Base-by-base conservation (phyloP, 2,113 vertebrate genomes). In the Alexandromys fortis region DNA sequence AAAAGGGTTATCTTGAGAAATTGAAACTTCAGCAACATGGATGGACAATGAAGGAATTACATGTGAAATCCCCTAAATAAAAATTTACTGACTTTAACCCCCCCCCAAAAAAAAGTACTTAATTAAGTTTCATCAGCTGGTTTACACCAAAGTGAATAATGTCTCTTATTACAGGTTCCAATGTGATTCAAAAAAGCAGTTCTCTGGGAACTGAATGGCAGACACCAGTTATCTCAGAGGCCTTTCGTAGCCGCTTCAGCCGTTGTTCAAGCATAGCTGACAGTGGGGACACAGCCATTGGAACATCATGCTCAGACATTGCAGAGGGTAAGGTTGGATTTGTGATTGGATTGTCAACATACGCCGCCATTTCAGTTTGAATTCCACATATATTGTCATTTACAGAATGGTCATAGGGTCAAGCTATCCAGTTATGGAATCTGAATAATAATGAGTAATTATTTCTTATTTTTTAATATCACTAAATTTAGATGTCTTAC, bases 191-290 rank as follows among this genome's bases (percentile, higher is more conserved):
- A 86, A 98, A 96, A 88, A 95, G 92, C 79, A 22, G 45, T 98
- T 98, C 97, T 87, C 77, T 98, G 98, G 99, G 96, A 95, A 98
- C 98, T 87, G 99, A 99, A 96, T 99, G 99, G 99, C 99, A 99
- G 97, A 99, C 99, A 0, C 99, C 99, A 2, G 97, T 98, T 96
- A 96, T 99, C 95, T 99, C 99, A 0, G 98, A 98, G 93, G 99
- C 98, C 98, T 99, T 98, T 96, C 99, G 99, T 97, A 99, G 98
- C 96, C 98, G 98, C 0, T 98, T 98, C 96, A 98, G 99, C 95
- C 98, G 98, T 49, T 98, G 98, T 30, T 98, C 98, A 6, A 99
- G 98, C 22, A 97, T 98, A 97, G 98, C 98, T 0, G 99, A 99
- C 97, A 98, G 98, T 0, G 97, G 98, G 89, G 99, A 99, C 73